Evolutionary conservation across 2,888 invertebrate species (phyloP), one percentile per base, ranked within the genome.

Genomic region (Conchocele bisecta): DNA sequence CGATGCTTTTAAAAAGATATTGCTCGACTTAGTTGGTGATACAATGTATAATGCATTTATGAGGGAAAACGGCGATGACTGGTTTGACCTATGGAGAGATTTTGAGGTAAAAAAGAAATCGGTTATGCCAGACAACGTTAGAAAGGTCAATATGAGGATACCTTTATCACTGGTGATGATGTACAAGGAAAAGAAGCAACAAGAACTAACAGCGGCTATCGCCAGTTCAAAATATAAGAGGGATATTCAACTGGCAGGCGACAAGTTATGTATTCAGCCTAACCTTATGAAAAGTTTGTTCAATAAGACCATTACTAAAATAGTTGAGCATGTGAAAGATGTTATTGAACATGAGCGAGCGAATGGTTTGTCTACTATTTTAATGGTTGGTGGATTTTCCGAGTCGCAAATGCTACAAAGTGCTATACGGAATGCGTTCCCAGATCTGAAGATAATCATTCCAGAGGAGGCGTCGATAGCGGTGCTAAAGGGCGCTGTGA

Each of bases 331-430:
- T 46, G 46, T 46, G 9, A 46, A 6, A 4, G 5, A 24, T 9
- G 15, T 20, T 26, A 13, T 46, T 15, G 5, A 22, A 5, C 11
- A 46, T 4, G 46, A 22, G 6, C 11, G 7, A 5, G 46, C 46
- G 6, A 22, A 22, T 26, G 46, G 15, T 17, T 13, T 46, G 4
- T 3, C 13, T 4, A n/a, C 46, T 13, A 46, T 46, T 7, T 15
- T 46, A 15, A 46, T 46, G 46, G 46, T 46, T 3, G 46, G 46
- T 20, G 46, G 46, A 20, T 46, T 46, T 22, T 46, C 46, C 6
- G 46, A 46, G 22, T 9, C 46, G 17, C 9, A 5, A 4, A 9
- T 46, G 22, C 24, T 46, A 5, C 46, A 46, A 46, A 13, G 28
- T 9, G 46, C 46, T 6, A 6, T 46, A 3, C 24, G 28, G 46